Percentiles rank a stretch among this genome's conserved stretches.
phyloP scores from a whole-genome alignment of 1,140 invertebrate genomes.

The Ruditapes philippinarum region DNA sequence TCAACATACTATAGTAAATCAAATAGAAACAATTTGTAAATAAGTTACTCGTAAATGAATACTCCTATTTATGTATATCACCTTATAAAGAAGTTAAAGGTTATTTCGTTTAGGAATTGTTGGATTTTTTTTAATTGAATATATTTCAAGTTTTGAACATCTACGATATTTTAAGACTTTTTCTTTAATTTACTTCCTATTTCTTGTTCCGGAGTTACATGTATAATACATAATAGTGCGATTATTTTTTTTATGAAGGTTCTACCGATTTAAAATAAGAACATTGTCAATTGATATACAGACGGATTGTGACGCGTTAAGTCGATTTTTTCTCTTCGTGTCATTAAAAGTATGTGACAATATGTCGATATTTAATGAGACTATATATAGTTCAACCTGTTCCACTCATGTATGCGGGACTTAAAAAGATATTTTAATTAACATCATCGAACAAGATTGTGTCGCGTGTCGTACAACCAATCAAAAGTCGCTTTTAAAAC shows the following conservation, averaged over 20 bases:
- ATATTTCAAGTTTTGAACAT: too few species aligned
- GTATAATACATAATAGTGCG: too few species aligned
- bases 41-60: too few species aligned
- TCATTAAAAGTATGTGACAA: neutral
- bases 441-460: neutral
- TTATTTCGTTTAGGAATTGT: too few species aligned
- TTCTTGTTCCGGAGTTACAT: neutral
- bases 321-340: neutral
- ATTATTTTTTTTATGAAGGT: too few species aligned
- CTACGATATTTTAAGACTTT: too few species aligned
- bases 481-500: constrained; percentile 31
- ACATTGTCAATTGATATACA: neutral
- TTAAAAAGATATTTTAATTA: constrained; percentile 42
- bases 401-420: neutral
- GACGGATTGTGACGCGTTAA: neutral
- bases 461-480: constrained; percentile 50
- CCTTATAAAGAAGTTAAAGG: too few species aligned
- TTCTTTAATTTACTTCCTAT: too few species aligned
- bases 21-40: too few species aligned
- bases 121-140: too few species aligned
- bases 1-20: too few species aligned
- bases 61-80: too few species aligned
- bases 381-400: neutral
- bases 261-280: neutral
- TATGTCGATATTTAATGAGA: neutral